Evolutionary conservation across 2,113 vertebrate genomes (phyloP).

Genomic region (Lucifuga dentata): DNA sequence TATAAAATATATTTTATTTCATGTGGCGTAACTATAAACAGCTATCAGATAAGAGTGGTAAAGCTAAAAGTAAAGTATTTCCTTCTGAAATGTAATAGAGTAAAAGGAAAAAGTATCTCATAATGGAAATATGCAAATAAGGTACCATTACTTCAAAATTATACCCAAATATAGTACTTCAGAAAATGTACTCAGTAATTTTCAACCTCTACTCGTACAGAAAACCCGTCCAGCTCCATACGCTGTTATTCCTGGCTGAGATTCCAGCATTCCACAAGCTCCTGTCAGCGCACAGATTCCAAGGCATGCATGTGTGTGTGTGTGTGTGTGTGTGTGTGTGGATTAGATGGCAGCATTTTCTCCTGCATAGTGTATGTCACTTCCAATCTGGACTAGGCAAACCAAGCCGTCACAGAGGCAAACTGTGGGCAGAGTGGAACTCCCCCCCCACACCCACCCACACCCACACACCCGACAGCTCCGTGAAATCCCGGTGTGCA

Average conservation of each 20-base stretch:
- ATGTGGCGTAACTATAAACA: too few relatives aligned
- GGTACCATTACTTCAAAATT: too few relatives aligned
- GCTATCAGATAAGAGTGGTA: too few relatives aligned
- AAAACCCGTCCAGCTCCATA: constrained; percentile 50
- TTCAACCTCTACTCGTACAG: not conserved
- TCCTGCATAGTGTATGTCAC: constrained; percentile 66
- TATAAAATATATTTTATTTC: too few relatives aligned
- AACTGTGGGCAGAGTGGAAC: constrained; percentile 56
- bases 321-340: constrained; percentile 33
- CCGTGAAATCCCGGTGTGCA: constrained; percentile 73
- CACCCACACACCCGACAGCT: too few relatives aligned
- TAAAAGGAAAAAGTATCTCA: too few relatives aligned
- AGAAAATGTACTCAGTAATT: too few relatives aligned
- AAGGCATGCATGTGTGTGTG: constrained; percentile 21
- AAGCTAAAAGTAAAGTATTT: too few relatives aligned
- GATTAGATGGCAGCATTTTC: constrained; percentile 63
- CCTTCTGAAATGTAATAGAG: too few relatives aligned
- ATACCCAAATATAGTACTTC: too few relatives aligned
- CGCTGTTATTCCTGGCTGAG: constrained; percentile 76
- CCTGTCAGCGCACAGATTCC: constrained; percentile 52
- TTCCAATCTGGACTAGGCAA: constrained; percentile 69
- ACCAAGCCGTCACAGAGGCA: constrained; percentile 63
- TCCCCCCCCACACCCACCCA: too few relatives aligned
- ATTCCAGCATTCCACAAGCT: constrained; percentile 70
- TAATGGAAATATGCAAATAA: too few relatives aligned